Percentiles rank a stretch among this genome's conserved stretches.
Evolutionary conservation across 2,113 vertebrate genomes (phyloP).

Genomic region (Otocyon megalotis): DNA sequence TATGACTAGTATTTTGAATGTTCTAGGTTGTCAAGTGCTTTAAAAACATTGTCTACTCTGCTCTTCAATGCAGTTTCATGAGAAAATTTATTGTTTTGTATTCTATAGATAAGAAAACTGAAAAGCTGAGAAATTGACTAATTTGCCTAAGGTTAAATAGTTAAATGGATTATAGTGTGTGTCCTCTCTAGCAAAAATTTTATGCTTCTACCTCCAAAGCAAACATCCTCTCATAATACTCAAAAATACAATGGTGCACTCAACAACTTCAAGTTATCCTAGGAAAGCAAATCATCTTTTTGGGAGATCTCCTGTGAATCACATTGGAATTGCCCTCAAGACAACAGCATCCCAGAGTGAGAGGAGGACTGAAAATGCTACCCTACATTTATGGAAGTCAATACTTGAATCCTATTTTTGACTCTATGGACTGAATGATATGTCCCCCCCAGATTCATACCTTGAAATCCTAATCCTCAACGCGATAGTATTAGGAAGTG

Average conservation of each 20-base stretch:
- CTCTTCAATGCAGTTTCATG: not conserved
- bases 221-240: not conserved
- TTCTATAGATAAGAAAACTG: not conserved
- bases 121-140: not conserved
- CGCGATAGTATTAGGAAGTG: not conserved
- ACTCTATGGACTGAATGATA: not conserved
- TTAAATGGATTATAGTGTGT: not conserved
- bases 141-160: not conserved
- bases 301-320: not conserved
- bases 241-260: not conserved
- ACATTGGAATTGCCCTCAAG: not conserved
- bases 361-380: not conserved
- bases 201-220: not conserved
- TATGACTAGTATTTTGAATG: not conserved
- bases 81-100: not conserved
- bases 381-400: not conserved
- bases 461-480: not conserved
- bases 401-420: not conserved
- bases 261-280: not conserved
- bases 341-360: not conserved
- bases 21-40: not conserved
- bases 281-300: not conserved
- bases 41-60: not conserved
- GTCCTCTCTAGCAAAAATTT: not conserved
- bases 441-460: not conserved